Evolutionary conservation across 2,888 invertebrate genomes (phyloP).

Genomic region (Minunthozetes semirufus): DNA sequence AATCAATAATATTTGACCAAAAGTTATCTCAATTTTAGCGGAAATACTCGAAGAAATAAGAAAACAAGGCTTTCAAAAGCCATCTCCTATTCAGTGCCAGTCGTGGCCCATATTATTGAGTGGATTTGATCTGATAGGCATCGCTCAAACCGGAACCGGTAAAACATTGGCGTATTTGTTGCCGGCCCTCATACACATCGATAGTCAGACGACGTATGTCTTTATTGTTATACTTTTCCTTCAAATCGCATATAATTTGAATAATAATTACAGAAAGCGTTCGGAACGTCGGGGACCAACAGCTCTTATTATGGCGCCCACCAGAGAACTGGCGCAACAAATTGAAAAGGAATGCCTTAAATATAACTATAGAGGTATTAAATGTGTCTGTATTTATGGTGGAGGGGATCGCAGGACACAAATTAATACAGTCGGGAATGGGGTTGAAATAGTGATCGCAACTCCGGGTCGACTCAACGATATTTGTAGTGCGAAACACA

Average conservation of each 20-base stretch:
- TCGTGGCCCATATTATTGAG: conserved; percentile 87
- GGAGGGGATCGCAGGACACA: conserved; percentile 76
- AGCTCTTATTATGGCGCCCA: conserved; percentile 82
- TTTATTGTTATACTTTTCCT: conserved; percentile 4
- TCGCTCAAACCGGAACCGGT: conserved; percentile 72
- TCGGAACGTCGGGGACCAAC: conserved; percentile 70
- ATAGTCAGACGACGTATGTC: conserved; percentile 59
- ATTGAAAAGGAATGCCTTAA: conserved; percentile 85
- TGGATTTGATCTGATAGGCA: conserved; percentile 90
- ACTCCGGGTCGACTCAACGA: conserved; percentile 91
- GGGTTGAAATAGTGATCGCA: conserved; percentile 91
- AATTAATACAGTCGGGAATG: conserved; percentile 62
- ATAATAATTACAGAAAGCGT: conserved; percentile 52
- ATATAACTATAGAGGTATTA: conserved; percentile 78
- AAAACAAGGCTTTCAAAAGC: conserved; percentile 70
- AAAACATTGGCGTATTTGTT: conserved; percentile 90
- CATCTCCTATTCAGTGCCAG: conserved; percentile 78
- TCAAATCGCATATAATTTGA: no score
- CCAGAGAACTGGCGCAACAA: conserved; percentile 84
- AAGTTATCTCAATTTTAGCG: conserved; percentile 49
- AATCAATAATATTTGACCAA: background rate
- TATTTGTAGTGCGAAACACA: no score
- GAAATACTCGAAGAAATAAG: conserved; percentile 72
- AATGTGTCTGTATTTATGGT: conserved; percentile 82
- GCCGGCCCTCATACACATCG: conserved; percentile 88